Base-by-base conservation (phyloP, 2,888 invertebrate genomes). In the Hanleya hanleyi region DNA sequence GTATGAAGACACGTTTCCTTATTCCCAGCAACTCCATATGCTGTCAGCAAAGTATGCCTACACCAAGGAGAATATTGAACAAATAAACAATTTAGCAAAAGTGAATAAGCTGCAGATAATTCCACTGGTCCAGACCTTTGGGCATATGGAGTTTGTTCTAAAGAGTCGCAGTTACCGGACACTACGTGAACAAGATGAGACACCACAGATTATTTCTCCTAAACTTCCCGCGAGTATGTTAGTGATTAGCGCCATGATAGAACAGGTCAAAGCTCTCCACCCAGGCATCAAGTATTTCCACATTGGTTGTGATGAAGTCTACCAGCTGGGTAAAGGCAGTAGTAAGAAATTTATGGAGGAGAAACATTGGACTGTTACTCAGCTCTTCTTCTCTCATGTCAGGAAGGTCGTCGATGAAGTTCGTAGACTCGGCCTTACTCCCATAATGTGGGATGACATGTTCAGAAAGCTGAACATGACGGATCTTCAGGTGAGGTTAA, bases 1-100 rank as follows among this genome's bases (percentile, higher is more conserved):
- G 86, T 96, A 96, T 86, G 96, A 96, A 89, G 96, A 96, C 83
- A 95, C 95, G 95, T 96, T 96, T 89, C 96, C 96, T 0, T 96
- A 94, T 87, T 89, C 91, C 32, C 94, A 93, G 5, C 78, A 82
- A 18, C 88, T 95, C 15, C 88, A 87, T 36, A 92, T 93, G 79
- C 90, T 95, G 47, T 92, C 93, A 61, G 93, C 94, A 2, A 89
- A 51, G 26, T 77, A 77, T 68, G 72, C 80, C 4, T 82, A 78
- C 69, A 72, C 76, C 9, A 29, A 26, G 41, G 41, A 70, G 22
- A 84, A 87, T 32, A 80, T 90, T 49, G 41, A 74, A 35, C 92
- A 93, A 81, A 93, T 96, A 69, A 89, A 95, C 67, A 89, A 92
- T 68, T 91, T 94, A 86, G 95, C 95, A 0, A 88, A 88, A 29